A percentile compares a stretch with the other conserved stretches of the same genome.
Evolutionary conservation across 2,888 invertebrate species (phyloP).

Genomic region (Erynnis tages): DNA sequence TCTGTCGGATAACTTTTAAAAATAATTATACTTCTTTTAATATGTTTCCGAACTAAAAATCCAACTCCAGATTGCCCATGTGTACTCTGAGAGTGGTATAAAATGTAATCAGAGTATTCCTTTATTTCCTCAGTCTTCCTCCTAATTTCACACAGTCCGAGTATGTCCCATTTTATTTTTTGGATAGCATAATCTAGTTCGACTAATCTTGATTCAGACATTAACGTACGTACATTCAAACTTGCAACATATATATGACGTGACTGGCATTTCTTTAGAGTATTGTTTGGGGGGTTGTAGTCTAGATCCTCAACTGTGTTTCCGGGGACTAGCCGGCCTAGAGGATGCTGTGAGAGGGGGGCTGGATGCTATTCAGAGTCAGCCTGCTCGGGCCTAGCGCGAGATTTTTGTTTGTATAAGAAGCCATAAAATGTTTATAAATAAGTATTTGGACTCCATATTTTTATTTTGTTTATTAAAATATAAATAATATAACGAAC

Average conservation of each 20-base stretch:
- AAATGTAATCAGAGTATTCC: constrained; percentile 34
- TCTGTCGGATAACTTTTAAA: constrained; percentile 30
- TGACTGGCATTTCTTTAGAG: too few relatives aligned
- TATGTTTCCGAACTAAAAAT: constrained; percentile 32
- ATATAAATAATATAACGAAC: too few relatives aligned
- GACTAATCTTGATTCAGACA: constrained; percentile 18
- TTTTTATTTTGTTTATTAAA: too few relatives aligned
- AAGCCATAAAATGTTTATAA: too few relatives aligned
- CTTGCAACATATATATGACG: too few relatives aligned
- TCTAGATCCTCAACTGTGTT: constrained; percentile 16
- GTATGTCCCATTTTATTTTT: constrained; percentile 32
- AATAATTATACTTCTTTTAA: too few relatives aligned
- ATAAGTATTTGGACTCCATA: too few relatives aligned
- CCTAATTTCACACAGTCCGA: constrained; percentile 33
- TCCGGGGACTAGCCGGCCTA: constrained; percentile 23
- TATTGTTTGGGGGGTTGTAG: constrained; percentile 11
- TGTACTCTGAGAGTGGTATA: constrained; percentile 30
- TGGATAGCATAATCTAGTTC: constrained; percentile 28
- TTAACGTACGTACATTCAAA: constrained; percentile 15
- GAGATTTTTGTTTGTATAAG: too few relatives aligned
- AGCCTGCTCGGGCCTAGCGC: too few relatives aligned
- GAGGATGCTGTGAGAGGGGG: constrained; percentile 6
- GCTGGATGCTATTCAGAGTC: too few relatives aligned
- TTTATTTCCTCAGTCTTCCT: constrained; percentile 31
- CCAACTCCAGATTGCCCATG: constrained; percentile 33